Percentiles rank a stretch among this genome's conserved stretches.
These are phyloP conservation scores for Meleagris gallopavo DNA, from an alignment of 2,113 vertebrate species.

Conservation along the genomic window DNA sequence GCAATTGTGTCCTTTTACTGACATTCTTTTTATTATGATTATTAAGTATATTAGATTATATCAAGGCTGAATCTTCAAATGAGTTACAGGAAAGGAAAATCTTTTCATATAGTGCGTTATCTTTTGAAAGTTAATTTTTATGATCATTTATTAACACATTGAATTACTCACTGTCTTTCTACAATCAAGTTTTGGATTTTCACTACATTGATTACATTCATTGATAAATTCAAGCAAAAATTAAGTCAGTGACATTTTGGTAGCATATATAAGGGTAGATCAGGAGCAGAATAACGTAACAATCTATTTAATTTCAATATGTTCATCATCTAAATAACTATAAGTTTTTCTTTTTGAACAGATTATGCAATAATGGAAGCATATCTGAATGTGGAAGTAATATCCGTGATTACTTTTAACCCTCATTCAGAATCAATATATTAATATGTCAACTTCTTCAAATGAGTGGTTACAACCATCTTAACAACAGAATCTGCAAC, in stretches of 20 bases:
- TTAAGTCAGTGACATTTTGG: constrained; percentile 23
- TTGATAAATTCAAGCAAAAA: constrained; percentile 53
- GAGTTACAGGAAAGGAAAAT: background rate
- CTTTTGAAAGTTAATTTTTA: background rate
- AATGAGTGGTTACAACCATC: background rate
- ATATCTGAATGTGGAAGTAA: background rate
- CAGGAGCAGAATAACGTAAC: background rate
- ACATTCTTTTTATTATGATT: background rate
- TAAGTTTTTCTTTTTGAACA: background rate
- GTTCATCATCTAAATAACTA: constrained; percentile 27
- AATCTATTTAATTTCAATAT: constrained; percentile 62
- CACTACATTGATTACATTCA: constrained; percentile 22
- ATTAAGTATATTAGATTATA: background rate
- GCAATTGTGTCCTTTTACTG: background rate
- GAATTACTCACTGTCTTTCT: constrained; percentile 41
- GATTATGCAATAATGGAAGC: background rate
- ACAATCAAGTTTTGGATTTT: constrained; percentile 48
- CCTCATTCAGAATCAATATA: background rate
- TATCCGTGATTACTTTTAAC: background rate
- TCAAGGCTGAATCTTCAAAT: background rate
- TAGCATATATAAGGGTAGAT: background rate
- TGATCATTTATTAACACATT: constrained; percentile 45
- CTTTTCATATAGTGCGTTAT: background rate
- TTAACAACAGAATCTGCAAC: no score
- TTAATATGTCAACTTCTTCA: background rate